phyloP scores from a whole-genome alignment of 2,113 vertebrate genomes.

The Falco punctatus region DNA sequence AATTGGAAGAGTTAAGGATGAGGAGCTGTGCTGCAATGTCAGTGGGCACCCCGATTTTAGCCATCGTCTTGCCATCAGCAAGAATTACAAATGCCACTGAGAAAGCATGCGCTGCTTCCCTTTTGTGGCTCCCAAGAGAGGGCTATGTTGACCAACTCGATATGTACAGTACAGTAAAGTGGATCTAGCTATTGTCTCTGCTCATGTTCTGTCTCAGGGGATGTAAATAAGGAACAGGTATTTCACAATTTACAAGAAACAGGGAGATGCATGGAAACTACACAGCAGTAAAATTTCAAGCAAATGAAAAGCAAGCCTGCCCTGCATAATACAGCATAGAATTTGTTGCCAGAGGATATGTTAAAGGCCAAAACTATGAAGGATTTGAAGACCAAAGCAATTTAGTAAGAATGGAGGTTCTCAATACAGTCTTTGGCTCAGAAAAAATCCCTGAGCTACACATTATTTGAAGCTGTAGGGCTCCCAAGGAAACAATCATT shows the following conservation, averaged over 20 bases:
- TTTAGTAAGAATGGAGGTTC: not conserved
- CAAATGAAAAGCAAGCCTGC: not conserved
- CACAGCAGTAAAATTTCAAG: not conserved
- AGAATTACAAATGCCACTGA: not conserved
- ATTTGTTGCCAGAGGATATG: not conserved
- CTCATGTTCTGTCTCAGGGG: not conserved
- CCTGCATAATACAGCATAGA: rapidly evolving
- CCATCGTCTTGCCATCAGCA: not conserved
- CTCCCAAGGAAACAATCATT: not conserved
- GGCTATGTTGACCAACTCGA: rapidly evolving
- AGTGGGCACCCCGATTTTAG: not conserved
- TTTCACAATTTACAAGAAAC: not conserved
- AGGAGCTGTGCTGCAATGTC: not conserved
- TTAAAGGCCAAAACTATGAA: not conserved
- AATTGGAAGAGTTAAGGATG: not conserved
- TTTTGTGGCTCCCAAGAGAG: not conserved
- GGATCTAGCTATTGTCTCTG: not conserved
- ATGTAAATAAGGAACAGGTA: not conserved
- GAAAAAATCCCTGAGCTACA: not conserved
- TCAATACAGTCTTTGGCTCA: not conserved
- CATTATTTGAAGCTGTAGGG: not conserved
- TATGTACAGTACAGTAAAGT: not conserved
- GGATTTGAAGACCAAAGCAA: not conserved
- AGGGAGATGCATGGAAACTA: not conserved
- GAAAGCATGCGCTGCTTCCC: rapidly evolving